These are phyloP conservation scores for Catocala fraxini DNA, from an alignment of 2,888 invertebrate species.

Conservation along the genomic window DNA sequence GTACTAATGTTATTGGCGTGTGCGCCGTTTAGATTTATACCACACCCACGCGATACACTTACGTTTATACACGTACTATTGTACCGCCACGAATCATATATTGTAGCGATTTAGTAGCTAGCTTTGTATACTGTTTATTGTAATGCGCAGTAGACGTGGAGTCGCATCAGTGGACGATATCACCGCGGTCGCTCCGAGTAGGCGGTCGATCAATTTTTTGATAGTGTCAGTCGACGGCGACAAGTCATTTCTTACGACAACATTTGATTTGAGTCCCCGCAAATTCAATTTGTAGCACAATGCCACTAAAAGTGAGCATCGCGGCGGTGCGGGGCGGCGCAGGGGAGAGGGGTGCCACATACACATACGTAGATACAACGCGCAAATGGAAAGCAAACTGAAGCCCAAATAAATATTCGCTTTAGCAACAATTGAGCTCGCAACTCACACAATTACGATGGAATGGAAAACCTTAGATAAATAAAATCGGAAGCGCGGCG, in stretches of 20 bases:
- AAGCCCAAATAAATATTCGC: slow-evolving; percentile 86
- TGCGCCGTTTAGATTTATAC: slow-evolving; percentile 36
- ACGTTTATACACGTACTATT: slow-evolving; percentile 52
- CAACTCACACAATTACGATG: slow-evolving; percentile 84
- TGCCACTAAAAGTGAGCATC: slow-evolving; percentile 56
- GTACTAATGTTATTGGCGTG: slow-evolving; percentile 69
- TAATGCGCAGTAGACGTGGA: slow-evolving; percentile 19
- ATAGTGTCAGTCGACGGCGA: slow-evolving; percentile 81
- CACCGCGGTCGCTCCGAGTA: slow-evolving; percentile 33
- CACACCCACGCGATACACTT: slow-evolving; percentile 31
- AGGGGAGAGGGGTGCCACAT: slow-evolving; percentile 5
- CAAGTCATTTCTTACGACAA: slow-evolving; percentile 81
- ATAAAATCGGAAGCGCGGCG: slow-evolving; percentile 81
- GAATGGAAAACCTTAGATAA: slow-evolving; percentile 86
- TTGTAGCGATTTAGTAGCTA: neutral
- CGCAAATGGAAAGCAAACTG: slow-evolving; percentile 77
- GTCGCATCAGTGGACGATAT: slow-evolving; percentile 4
- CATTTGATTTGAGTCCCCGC: slow-evolving; percentile 80
- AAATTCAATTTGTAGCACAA: slow-evolving; percentile 84
- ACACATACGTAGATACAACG: slow-evolving; percentile 24
- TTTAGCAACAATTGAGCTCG: slow-evolving; percentile 83
- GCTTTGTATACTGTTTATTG: slow-evolving; percentile 8
- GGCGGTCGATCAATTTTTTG: slow-evolving; percentile 82
- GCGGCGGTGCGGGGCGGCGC: slow-evolving; percentile 16
- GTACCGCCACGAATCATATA: slow-evolving; percentile 10